phyloP scores from a whole-genome alignment of 1,140 invertebrate species.

The Drosophila pseudoananassae region DNA sequence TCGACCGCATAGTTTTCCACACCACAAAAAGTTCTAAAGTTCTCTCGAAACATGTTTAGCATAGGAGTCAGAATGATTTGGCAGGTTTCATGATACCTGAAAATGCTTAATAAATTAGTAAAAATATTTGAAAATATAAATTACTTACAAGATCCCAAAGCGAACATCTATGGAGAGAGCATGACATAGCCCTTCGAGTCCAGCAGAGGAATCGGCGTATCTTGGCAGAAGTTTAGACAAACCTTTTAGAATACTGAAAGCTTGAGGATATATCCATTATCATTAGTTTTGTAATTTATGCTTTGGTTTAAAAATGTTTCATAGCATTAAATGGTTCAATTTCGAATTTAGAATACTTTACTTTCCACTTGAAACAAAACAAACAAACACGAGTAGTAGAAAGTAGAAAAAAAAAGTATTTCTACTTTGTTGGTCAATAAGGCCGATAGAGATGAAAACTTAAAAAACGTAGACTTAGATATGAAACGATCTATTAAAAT shows the following conservation, averaged over 20 bases:
- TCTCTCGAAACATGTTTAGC: constrained; percentile 45
- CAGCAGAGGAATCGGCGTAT: background rate
- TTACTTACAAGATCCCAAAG: constrained; percentile 59
- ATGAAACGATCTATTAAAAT: too few relatives aligned
- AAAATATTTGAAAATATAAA: too few relatives aligned
- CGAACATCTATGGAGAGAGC: constrained; percentile 31
- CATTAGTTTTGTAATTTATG: background rate
- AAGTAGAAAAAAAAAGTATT: too few relatives aligned
- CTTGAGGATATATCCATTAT: background rate
- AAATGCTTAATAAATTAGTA: background rate
- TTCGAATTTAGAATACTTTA: too few relatives aligned
- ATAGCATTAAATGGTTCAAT: too few relatives aligned
- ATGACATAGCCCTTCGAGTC: constrained; percentile 37
- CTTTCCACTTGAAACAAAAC: too few relatives aligned
- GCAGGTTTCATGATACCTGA: constrained; percentile 44
- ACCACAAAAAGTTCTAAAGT: constrained; percentile 42
- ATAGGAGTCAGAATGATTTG: constrained; percentile 39
- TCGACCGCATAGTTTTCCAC: constrained; percentile 26
- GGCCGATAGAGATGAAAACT: too few relatives aligned
- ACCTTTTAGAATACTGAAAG: constrained; percentile 48
- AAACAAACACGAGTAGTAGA: too few relatives aligned
- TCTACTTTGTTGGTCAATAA: too few relatives aligned
- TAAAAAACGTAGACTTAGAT: too few relatives aligned
- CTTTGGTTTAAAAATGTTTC: too few relatives aligned
- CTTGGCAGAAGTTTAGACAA: constrained; percentile 37